These are phyloP conservation scores for Lepus townsendii DNA, from an alignment of 2,797 vertebrate species.

Conservation along the genomic window DNA sequence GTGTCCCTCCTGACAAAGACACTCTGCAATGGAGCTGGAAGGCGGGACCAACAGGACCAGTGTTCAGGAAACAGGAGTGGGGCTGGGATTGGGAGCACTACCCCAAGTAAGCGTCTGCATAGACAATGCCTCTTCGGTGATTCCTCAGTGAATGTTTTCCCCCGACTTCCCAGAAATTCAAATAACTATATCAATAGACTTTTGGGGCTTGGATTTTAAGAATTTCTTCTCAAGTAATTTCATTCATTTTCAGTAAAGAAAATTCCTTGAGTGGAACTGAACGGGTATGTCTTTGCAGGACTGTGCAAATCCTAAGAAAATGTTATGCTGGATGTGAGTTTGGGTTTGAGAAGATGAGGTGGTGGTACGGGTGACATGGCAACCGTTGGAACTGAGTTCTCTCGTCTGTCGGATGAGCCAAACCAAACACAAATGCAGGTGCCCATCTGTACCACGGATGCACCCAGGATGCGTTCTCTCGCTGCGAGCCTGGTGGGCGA, in stretches of 20 bases:
- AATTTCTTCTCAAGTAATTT: constrained; percentile 1
- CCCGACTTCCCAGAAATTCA: constrained; percentile 36
- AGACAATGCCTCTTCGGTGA: neutral
- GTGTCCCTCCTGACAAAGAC: neutral
- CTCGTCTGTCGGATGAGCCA: neutral
- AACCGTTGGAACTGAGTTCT: neutral
- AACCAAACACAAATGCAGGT: accelerated
- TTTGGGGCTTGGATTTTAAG: neutral
- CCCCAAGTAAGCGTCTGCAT: neutral
- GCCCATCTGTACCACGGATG: neutral
- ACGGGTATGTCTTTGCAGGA: neutral
- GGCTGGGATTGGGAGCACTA: neutral
- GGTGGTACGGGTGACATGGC: accelerated
- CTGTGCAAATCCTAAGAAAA: neutral
- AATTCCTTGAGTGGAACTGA: neutral
- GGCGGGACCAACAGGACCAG: neutral
- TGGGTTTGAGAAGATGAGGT: neutral
- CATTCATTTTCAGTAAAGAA: neutral
- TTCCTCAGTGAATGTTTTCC: neutral
- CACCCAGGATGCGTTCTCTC: neutral
- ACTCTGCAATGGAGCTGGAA: neutral
- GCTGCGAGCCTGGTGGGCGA: neutral
- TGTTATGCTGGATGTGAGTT: accelerated
- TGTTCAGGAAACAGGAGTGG: neutral
- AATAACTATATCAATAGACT: neutral